A percentile compares a stretch with the other conserved stretches of the same genome.
Conservation (phyloP, 2,797 vertebrate genomes). For the Poecilia gillii region DNA sequence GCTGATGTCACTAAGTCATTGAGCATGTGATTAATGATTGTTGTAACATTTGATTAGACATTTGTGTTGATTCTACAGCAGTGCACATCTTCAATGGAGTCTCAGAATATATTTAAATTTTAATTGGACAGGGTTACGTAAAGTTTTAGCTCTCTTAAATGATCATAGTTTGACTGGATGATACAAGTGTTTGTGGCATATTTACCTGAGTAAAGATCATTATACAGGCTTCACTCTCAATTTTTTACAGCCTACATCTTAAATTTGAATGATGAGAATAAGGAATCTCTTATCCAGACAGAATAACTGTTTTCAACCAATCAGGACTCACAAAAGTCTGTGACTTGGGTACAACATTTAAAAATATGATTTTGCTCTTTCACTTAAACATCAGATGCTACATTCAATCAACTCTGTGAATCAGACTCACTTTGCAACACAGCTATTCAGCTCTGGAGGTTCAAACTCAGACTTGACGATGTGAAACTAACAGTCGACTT, state of each 20-base stretch:
- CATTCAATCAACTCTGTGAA: constrained; percentile 26
- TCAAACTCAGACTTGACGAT: constrained; percentile 46
- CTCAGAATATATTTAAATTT: not conserved
- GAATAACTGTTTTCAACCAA: not conserved
- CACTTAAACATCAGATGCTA: constrained; percentile 5
- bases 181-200: not conserved
- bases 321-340: not conserved
- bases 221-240: not conserved
- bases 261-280: not conserved
- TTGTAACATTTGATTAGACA: not conserved
- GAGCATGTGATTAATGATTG: not conserved
- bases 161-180: not conserved
- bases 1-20: not conserved
- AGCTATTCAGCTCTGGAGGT: constrained; percentile 28
- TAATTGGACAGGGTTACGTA: not conserved
- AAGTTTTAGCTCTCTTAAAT: not conserved
- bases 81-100: not conserved
- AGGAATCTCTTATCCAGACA: not conserved
- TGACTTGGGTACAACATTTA: not conserved
- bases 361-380: constrained; percentile 22
- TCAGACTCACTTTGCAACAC: constrained; percentile 28
- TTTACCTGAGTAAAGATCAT: not conserved
- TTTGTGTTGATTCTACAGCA: not conserved
- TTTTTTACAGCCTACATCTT: not conserved
- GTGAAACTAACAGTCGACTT: constrained; percentile 15